A percentile compares a stretch with the other conserved stretches of the same genome.
Evolutionary conservation across 2,113 vertebrate species (phyloP).

Genomic region (Paramormyrops kingsleyae): DNA sequence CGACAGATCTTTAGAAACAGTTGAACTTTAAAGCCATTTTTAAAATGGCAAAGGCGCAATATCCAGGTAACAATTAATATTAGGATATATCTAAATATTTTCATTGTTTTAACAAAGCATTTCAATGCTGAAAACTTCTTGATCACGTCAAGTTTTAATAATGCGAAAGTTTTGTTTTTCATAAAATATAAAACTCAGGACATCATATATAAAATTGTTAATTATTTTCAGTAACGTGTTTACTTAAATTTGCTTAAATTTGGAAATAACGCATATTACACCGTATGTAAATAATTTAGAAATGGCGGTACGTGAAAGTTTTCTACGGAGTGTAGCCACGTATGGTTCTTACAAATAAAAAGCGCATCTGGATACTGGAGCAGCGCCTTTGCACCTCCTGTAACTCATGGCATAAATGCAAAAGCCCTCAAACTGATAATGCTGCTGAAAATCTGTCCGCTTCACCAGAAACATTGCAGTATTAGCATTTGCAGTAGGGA

Average conservation of each 20-base stretch:
- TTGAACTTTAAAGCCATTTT: no score
- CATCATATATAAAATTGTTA: background rate
- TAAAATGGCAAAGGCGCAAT: no score
- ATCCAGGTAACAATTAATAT: no score
- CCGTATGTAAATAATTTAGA: background rate
- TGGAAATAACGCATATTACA: background rate
- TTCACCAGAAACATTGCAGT: background rate
- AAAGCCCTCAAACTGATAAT: background rate
- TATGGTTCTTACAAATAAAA: background rate
- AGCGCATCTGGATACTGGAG: background rate
- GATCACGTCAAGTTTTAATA: no score
- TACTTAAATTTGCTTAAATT: background rate
- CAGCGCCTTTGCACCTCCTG: background rate
- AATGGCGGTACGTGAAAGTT: background rate
- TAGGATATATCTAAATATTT: no score
- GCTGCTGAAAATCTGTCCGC: background rate
- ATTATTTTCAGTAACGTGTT: background rate
- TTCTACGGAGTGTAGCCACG: background rate
- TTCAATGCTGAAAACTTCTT: no score
- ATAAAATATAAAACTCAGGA: background rate
- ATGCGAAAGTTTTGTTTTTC: background rate
- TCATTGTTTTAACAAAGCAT: no score
- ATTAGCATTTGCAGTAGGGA: background rate
- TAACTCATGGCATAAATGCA: background rate
- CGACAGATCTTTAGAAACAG: no score